Evolutionary conservation across 2,888 invertebrate genomes (phyloP).

Genomic region (Drosophila neonasuta): DNA sequence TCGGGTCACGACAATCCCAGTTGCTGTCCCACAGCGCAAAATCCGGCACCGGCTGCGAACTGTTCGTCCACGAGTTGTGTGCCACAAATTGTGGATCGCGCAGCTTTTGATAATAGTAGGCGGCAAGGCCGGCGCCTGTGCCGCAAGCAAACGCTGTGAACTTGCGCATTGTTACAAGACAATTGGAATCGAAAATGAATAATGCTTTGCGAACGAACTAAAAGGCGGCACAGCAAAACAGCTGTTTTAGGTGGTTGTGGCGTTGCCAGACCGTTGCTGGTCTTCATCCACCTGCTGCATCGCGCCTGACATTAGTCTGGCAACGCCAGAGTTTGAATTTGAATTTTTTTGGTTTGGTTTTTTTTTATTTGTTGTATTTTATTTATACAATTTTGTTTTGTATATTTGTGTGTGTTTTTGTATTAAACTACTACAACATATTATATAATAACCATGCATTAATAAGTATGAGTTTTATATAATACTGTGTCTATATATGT

Average conservation of each 20-base stretch:
- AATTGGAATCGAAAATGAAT: neutral
- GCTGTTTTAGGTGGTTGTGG: conserved; percentile 22
- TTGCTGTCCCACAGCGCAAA: conserved; percentile 91
- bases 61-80: conserved; percentile 87
- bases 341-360: neutral
- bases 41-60: conserved; percentile 60
- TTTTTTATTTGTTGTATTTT: neutral
- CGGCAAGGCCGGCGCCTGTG: conserved; percentile 86
- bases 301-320: neutral
- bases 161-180: conserved; percentile 55
- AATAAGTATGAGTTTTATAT: conserved; percentile 68
- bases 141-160: conserved; percentile 84
- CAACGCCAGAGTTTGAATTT: conserved; percentile 12
- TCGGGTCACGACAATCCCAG: conserved; percentile 94
- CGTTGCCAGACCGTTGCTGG: neutral
- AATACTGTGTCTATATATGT: conserved; percentile 64
- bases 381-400: conserved; percentile 8
- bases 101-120: conserved; percentile 84
- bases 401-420: conserved; percentile 16
- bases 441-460: conserved; percentile 68
- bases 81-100: conserved; percentile 83
- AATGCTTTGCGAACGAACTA: conserved; percentile 1
- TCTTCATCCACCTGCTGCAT: too few species aligned
- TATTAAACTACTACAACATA: conserved; percentile 61
- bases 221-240: conserved; percentile 43